phyloP scores from a whole-genome alignment of 2,888 invertebrate genomes.

The Phaonia tiefii region DNA sequence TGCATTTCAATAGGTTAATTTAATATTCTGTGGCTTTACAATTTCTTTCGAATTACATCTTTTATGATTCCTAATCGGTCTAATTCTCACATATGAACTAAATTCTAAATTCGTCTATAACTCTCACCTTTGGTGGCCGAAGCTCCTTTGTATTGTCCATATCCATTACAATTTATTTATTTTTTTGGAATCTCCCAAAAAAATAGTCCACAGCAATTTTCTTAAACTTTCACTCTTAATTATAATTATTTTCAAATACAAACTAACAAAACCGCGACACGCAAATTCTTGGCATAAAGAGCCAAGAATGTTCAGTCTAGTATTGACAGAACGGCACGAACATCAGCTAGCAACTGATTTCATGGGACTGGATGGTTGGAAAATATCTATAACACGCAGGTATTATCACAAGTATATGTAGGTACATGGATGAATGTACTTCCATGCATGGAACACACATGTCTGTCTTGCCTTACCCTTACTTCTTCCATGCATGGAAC shows the following conservation, averaged over 20 bases:
- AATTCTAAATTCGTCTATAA: too few species aligned
- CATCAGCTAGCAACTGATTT: constrained; percentile 1
- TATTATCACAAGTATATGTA: constrained; percentile 35
- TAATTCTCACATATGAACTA: too few species aligned
- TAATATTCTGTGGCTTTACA: too few species aligned
- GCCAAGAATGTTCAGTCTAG: background rate
- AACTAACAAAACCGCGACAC: background rate
- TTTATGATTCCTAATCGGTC: too few species aligned
- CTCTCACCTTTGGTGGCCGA: too few species aligned
- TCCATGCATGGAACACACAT: constrained; percentile 58
- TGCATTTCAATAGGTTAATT: too few species aligned
- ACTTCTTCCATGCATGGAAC: constrained; percentile 39
- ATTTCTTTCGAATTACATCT: too few species aligned
- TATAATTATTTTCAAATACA: too few species aligned
- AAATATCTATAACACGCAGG: constrained; percentile 43
- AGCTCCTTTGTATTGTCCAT: background rate
- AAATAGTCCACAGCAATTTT: background rate
- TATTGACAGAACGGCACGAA: background rate
- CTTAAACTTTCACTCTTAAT: background rate
- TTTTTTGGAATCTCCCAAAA: background rate
- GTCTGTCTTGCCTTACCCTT: too few species aligned
- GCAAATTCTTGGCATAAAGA: background rate
- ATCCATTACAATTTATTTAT: background rate
- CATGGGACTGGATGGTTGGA: background rate
- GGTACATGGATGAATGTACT: constrained; percentile 1